These are phyloP conservation scores for Plemyria rubiginata DNA, from an alignment of 2,888 invertebrate genomes.

Conservation along the genomic window DNA sequence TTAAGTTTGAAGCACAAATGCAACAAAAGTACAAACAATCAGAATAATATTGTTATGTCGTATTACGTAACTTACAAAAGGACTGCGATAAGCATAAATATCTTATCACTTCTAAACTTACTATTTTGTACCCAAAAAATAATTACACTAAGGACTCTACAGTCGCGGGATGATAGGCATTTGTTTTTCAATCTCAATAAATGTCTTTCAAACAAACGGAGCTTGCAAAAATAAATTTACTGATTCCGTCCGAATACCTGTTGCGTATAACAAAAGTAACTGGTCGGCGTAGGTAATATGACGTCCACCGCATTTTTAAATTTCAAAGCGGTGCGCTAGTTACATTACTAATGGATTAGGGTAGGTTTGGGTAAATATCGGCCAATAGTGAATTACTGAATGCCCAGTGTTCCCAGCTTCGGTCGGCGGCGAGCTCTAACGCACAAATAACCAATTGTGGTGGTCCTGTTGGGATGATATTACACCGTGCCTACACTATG, in stretches of 20 bases:
- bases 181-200: no score
- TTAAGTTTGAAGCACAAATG: no score
- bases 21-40: no score
- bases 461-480: slow-evolving; percentile 5
- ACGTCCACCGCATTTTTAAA: not conserved
- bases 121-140: no score
- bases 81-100: no score
- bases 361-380: slow-evolving; percentile 29
- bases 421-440: slow-evolving; percentile 17
- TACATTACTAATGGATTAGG: slow-evolving; percentile 29
- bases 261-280: not conserved
- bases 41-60: no score
- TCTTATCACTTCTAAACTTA: no score
- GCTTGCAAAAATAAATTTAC: no score
- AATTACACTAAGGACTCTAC: no score
- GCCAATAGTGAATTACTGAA: slow-evolving; percentile 13
- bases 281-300: not conserved
- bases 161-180: no score
- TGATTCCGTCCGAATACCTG: not conserved
- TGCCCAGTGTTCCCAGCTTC: slow-evolving; percentile 1
- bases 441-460: slow-evolving; percentile 29
- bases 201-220: no score
- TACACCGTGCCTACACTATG: not conserved
- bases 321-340: not conserved
- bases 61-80: no score